Conservation (phyloP, 1,140 invertebrate genomes). For the Zaprionus inermis region DNA sequence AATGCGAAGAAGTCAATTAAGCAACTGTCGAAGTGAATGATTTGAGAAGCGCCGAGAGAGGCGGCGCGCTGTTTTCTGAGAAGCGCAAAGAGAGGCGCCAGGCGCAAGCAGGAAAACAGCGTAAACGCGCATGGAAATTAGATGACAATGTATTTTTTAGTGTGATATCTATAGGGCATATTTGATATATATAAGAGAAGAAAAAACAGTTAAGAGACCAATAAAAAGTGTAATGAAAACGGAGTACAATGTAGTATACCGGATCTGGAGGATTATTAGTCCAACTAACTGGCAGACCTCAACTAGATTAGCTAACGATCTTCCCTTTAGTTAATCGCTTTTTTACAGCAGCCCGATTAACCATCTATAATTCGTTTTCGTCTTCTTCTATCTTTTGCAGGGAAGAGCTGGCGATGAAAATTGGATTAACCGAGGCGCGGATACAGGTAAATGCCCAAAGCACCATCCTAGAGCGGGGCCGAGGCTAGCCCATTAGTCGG, state of each 20-base stretch:
- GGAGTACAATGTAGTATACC: background rate
- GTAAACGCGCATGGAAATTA: background rate
- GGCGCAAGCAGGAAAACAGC: background rate
- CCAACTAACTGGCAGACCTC: background rate
- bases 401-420: constrained; percentile 98
- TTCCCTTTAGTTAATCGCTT: background rate
- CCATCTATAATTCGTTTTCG: constrained; percentile 17
- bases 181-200: no score
- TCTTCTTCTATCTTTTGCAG: constrained; percentile 85
- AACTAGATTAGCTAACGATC: background rate
- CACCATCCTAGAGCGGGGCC: background rate
- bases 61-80: background rate
- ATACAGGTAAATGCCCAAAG: constrained; percentile 92
- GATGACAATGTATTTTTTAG: background rate
- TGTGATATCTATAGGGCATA: no score
- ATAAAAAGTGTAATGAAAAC: background rate
- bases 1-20: constrained; percentile 71
- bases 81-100: background rate
- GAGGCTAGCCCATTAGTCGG: constrained; percentile 10
- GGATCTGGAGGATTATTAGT: background rate
- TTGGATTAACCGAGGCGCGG: constrained; percentile 98
- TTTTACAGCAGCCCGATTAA: constrained; percentile 16
- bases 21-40: constrained; percentile 36
- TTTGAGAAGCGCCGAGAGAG: constrained; percentile 19
- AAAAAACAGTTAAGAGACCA: background rate